phyloP scores from a whole-genome alignment of 2,797 vertebrate species.

The Mormyrus hasselquistii region DNA sequence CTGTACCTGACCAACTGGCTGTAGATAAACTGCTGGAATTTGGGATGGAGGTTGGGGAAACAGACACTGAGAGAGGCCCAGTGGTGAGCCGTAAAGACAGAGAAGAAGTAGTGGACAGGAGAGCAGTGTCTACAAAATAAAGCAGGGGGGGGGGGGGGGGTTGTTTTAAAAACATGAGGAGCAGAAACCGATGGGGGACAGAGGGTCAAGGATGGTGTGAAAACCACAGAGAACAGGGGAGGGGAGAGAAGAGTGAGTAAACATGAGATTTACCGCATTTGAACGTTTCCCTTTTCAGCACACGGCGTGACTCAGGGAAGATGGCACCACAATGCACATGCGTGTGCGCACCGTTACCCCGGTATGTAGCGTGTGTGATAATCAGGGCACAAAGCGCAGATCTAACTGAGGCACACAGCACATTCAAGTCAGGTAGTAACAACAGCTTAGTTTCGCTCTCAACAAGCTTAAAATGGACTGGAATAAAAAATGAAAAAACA shows the following conservation, averaged over 20 bases:
- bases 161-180: conserved; percentile 86
- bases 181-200: conserved; percentile 30
- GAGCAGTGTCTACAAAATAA: conserved; percentile 98
- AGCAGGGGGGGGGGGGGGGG: conserved; percentile 96
- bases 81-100: conserved; percentile 98
- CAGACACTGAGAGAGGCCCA: conserved; percentile 99
- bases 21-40: conserved; percentile 99
- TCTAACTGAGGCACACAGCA: neutral
- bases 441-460: neutral
- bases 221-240: conserved; percentile 49
- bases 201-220: conserved; percentile 21
- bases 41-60: conserved; percentile 98
- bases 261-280: conserved; percentile 40
- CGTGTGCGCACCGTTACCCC: neutral
- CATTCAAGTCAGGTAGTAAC: neutral
- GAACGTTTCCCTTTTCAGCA: conserved; percentile 26
- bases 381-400: neutral
- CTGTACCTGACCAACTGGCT: conserved; percentile 98
- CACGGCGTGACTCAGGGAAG: neutral
- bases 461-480: neutral
- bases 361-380: neutral
- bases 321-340: neutral
- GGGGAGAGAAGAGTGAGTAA: conserved; percentile 51
- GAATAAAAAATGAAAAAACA: neutral
- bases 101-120: conserved; percentile 99